These are phyloP conservation scores for Holothuria scabra DNA, from an alignment of 53 echinoderm and acorn worm genomes.

Conservation along the genomic window DNA sequence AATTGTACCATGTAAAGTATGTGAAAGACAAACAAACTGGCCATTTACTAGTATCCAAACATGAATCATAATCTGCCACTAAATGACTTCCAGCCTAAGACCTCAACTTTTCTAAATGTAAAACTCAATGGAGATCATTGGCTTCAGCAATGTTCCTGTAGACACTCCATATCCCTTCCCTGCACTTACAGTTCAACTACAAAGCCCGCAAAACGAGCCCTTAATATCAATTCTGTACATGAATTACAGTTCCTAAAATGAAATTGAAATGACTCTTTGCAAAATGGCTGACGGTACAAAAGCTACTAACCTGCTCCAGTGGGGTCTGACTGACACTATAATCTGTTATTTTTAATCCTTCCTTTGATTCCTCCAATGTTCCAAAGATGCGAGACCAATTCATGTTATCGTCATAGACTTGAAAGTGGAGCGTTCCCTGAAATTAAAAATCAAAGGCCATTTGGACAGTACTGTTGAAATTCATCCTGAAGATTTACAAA, in stretches of 20 bases:
- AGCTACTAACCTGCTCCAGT: constrained; percentile 78
- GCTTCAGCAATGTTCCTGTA: too few species aligned
- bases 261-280: neutral
- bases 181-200: too few species aligned
- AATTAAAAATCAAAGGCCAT: neutral
- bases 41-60: too few species aligned
- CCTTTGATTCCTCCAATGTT: constrained; percentile 71
- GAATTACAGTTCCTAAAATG: neutral
- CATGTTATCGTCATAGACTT: constrained; percentile 76
- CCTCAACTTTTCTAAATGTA: too few species aligned
- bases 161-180: too few species aligned
- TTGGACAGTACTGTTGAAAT: neutral
- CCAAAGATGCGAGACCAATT: constrained; percentile 98
- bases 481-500: neutral
- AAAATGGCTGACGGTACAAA: too few species aligned
- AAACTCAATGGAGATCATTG: too few species aligned
- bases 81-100: too few species aligned
- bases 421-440: constrained; percentile 89
- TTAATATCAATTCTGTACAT: neutral
- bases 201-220: too few species aligned
- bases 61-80: too few species aligned
- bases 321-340: constrained; percentile 99
- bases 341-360: constrained; percentile 69
- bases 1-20: too few species aligned
- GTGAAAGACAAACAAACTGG: too few species aligned